Evolutionary conservation across 2,113 vertebrate genomes (phyloP).

Genomic region (Pristiophorus japonicus): DNA sequence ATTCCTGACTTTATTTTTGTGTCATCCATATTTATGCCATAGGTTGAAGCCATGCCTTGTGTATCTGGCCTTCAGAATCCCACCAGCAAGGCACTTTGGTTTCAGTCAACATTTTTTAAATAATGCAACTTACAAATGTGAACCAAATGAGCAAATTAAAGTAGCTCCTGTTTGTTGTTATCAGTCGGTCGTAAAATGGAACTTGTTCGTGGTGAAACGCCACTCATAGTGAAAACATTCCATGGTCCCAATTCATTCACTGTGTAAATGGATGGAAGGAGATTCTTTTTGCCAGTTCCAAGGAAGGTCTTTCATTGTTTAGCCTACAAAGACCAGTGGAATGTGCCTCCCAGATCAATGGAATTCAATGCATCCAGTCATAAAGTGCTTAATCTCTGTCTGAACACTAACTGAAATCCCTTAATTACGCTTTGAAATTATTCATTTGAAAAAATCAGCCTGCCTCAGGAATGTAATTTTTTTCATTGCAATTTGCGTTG

Average conservation of each 20-base stretch:
- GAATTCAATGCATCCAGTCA: constrained; percentile 21
- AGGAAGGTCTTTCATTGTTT: background rate
- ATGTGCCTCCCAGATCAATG: constrained; percentile 29
- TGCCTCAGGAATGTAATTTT: background rate
- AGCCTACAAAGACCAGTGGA: constrained; percentile 12
- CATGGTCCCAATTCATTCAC: background rate
- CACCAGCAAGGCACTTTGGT: background rate
- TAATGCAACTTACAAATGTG: background rate
- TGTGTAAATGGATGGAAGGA: constrained; percentile 10
- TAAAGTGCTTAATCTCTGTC: constrained; percentile 29
- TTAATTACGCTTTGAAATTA: constrained; percentile 29
- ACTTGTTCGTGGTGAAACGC: background rate
- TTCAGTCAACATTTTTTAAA: background rate
- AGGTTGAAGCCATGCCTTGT: background rate
- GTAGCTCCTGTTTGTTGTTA: background rate
- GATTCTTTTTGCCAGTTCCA: background rate
- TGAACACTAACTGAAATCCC: constrained; percentile 4
- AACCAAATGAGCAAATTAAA: background rate
- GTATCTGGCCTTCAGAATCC: background rate
- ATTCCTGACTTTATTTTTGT: background rate
- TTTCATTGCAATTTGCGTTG: background rate
- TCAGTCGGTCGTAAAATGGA: background rate
- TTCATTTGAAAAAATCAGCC: background rate
- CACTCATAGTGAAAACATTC: background rate
- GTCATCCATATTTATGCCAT: background rate